Evolutionary conservation across 2,113 vertebrate species (phyloP).

Genomic region (Strigops habroptila): DNA sequence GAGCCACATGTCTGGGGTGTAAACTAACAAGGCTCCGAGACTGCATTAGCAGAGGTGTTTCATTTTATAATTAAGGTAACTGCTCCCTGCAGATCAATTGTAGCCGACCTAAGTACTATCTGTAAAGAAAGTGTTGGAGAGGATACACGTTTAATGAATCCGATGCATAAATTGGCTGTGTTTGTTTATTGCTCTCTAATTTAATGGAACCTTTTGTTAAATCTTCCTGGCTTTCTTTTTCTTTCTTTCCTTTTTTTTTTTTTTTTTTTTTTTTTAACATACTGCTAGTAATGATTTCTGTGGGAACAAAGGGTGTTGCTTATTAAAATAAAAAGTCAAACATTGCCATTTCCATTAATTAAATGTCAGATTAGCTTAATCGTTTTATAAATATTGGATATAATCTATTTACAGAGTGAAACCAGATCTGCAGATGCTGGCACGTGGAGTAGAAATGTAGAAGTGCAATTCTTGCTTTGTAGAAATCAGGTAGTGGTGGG

Average conservation of each 20-base stretch:
- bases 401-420: slow-evolving; percentile 39
- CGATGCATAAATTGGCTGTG: slow-evolving; percentile 61
- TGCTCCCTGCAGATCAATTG: slow-evolving; percentile 63
- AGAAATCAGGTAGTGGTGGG: not conserved
- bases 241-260: not conserved
- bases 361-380: slow-evolving; percentile 67
- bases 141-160: slow-evolving; percentile 59
- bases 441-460: not conserved
- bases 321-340: slow-evolving; percentile 63
- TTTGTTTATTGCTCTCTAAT: slow-evolving; percentile 73
- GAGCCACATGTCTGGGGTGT: slow-evolving; percentile 48
- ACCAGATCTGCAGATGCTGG: not conserved
- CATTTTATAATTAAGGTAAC: slow-evolving; percentile 75
- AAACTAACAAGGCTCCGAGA: slow-evolving; percentile 56
- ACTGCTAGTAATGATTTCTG: slow-evolving; percentile 41
- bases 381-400: slow-evolving; percentile 66
- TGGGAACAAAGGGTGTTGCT: slow-evolving; percentile 34
- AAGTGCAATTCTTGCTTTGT: not conserved
- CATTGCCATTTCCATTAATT: slow-evolving; percentile 53
- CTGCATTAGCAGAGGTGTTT: slow-evolving; percentile 68
- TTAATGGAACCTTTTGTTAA: slow-evolving; percentile 71
- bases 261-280: not conserved
- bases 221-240: slow-evolving; percentile 17
- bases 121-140: slow-evolving; percentile 11
- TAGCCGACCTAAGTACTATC: slow-evolving; percentile 50